Evolutionary conservation across 2,113 vertebrate species (phyloP).

Genomic region (Protobothrops flavoviridis): DNA sequence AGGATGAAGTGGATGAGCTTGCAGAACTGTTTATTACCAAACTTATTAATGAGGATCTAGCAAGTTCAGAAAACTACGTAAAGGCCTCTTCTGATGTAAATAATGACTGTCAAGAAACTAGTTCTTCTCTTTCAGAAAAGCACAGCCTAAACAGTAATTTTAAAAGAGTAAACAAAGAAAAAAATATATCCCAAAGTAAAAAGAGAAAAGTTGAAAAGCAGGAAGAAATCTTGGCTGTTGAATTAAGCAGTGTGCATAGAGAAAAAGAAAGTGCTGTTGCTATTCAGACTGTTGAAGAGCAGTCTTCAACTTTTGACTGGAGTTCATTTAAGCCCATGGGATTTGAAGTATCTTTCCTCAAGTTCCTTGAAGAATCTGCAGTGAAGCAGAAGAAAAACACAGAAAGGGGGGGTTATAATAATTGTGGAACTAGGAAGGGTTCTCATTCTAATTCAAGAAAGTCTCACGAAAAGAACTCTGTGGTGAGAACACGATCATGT

Average conservation of each 20-base stretch:
- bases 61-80: conserved; percentile 65
- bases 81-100: conserved; percentile 65
- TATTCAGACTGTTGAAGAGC: conserved; percentile 72
- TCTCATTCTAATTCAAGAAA: conserved; percentile 67
- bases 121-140: conserved; percentile 66
- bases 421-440: conserved; percentile 64
- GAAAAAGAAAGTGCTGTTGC: conserved; percentile 78
- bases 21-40: conserved; percentile 81
- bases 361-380: conserved; percentile 91
- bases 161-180: conserved; percentile 81
- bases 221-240: conserved; percentile 58
- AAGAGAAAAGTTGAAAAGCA: conserved; percentile 69
- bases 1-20: conserved; percentile 79
- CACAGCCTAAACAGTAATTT: conserved; percentile 66
- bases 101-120: conserved; percentile 67
- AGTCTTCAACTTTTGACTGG: conserved; percentile 76
- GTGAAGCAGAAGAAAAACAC: conserved; percentile 75
- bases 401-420: conserved; percentile 68
- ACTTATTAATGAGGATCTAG: conserved; percentile 77
- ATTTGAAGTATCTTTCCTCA: conserved; percentile 94
- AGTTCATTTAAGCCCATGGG: conserved; percentile 95
- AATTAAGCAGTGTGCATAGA: conserved; percentile 49
- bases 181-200: conserved; percentile 74
- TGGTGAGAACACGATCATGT: conserved; percentile 50
- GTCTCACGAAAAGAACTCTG: conserved; percentile 58